Evolutionary conservation across 1,140 invertebrate genomes (phyloP).

Genomic region (Nasonia vitripennis): DNA sequence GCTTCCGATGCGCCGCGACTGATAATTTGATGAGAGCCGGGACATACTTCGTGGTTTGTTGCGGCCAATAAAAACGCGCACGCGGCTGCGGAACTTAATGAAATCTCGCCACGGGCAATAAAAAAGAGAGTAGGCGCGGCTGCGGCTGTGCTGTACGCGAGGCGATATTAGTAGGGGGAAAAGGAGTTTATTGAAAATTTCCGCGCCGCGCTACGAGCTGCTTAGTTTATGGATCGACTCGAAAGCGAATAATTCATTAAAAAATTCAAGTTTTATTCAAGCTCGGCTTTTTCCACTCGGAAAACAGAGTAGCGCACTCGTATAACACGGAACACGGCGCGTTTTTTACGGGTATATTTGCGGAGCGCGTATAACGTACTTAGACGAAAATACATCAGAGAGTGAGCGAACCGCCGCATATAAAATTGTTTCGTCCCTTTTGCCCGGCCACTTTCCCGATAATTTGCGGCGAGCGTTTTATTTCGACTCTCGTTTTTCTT

Average conservation of each 20-base stretch:
- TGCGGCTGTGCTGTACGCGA: no score
- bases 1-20: conserved; percentile 1
- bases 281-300: no score
- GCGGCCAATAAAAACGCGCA: conserved; percentile 31
- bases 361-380: conserved; percentile 14
- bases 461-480: conserved; percentile 34
- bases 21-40: conserved; percentile 24
- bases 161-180: not conserved
- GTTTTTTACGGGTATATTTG: conserved; percentile 8
- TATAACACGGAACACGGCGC: not conserved
- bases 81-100: conserved; percentile 20
- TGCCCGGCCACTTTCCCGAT: conserved; percentile 24
- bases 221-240: no score
- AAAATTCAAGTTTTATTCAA: not conserved
- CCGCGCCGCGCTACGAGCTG: no score
- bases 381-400: conserved; percentile 30
- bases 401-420: not conserved
- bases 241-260: no score
- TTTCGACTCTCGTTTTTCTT: conserved; percentile 20
- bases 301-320: not conserved
- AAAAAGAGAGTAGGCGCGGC: not conserved
- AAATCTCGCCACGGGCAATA: conserved; percentile 37
- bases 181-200: not conserved
- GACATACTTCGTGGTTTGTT: conserved; percentile 22
- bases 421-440: conserved; percentile 19